These are phyloP conservation scores for Entomyzon cyanotis DNA, from an alignment of 2,113 vertebrate species.

Conservation along the genomic window DNA sequence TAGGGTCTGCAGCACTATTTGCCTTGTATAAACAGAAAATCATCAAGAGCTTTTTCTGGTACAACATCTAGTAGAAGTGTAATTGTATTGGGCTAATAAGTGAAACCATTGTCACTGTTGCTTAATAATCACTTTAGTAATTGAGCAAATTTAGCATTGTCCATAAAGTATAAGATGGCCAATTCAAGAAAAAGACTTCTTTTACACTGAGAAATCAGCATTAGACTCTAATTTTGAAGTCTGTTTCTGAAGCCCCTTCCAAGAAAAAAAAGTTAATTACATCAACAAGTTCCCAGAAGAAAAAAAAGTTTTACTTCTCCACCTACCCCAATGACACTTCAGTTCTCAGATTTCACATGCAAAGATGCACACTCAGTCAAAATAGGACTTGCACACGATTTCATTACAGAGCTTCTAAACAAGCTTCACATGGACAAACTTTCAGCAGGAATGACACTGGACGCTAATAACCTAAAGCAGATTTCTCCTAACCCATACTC, in stretches of 20 bases:
- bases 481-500: neutral
- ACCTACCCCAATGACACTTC: neutral
- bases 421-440: neutral
- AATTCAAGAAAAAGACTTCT: neutral
- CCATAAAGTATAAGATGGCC: neutral
- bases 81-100: neutral
- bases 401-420: neutral
- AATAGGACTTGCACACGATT: neutral
- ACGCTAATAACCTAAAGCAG: neutral
- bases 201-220: neutral
- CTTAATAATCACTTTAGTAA: neutral
- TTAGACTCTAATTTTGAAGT: neutral
- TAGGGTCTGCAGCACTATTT: constrained; percentile 27
- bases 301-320: neutral
- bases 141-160: neutral
- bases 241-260: neutral
- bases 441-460: neutral
- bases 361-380: neutral
- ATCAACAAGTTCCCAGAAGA: neutral
- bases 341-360: neutral
- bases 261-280: neutral
- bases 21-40: constrained; percentile 56
- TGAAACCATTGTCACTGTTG: neutral
- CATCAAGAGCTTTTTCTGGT: constrained; percentile 16
- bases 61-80: constrained; percentile 12